Evolutionary conservation across 2,797 vertebrate genomes (phyloP).

Genomic region (Myoxocephalus aenaeus): DNA sequence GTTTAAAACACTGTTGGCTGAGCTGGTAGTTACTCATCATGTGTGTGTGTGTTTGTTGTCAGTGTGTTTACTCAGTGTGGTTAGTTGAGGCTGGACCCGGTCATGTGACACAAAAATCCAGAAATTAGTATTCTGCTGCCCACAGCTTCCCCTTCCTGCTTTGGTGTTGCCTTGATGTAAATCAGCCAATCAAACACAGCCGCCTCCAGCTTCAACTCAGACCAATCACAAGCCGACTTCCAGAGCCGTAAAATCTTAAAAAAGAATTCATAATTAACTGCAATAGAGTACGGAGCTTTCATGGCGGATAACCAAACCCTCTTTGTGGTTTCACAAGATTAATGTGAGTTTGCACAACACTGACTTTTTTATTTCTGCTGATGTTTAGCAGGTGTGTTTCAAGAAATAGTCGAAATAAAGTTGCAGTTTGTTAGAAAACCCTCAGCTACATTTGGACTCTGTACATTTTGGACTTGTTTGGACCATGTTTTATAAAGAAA

Average conservation of each 20-base stretch:
- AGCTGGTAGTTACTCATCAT: conserved; percentile 6
- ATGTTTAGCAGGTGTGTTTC: background rate
- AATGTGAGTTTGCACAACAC: background rate
- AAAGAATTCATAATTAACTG: conserved; percentile 47
- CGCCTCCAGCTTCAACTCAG: background rate
- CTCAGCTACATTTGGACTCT: background rate
- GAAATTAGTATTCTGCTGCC: conserved; percentile 26
- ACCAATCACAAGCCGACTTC: conserved; percentile 35
- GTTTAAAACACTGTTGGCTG: background rate
- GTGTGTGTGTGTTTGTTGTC: background rate
- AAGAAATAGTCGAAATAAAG: background rate
- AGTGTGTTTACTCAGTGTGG: conserved; percentile 12
- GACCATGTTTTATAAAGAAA: background rate
- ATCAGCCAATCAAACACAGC: conserved; percentile 43
- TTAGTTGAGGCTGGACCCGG: background rate
- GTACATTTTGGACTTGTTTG: background rate
- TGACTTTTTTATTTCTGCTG: conserved; percentile 1
- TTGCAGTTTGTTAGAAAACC: background rate
- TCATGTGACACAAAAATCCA: conserved; percentile 14
- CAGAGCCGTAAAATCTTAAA: conserved; percentile 29
- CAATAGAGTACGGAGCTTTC: conserved; percentile 28
- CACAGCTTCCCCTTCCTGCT: conserved; percentile 41
- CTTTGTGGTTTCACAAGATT: conserved; percentile 3
- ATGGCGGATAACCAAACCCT: conserved; percentile 20
- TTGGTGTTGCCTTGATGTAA: conserved; percentile 20